Evolutionary conservation across 2,888 invertebrate genomes (phyloP), one percentile per base, ranked within the genome.

Genomic region (Lapara coniferarum): DNA sequence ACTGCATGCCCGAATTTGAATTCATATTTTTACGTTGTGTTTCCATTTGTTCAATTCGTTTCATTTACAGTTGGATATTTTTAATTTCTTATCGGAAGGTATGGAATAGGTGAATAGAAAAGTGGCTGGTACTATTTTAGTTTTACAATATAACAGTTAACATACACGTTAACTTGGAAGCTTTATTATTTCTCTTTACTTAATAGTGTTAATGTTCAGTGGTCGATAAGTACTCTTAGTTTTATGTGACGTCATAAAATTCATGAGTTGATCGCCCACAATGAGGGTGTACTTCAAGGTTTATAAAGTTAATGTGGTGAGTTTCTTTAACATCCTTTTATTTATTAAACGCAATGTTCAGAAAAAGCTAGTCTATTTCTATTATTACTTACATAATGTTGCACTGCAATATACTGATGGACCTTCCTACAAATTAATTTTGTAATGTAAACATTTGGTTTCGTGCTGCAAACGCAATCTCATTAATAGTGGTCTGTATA

Each of bases 231-330:
- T 70, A 79, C 85, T 91, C 92, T 82, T 85, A 83, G 78, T 84
- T 85, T 88, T 93, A 93, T 93, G 92, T 84, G 76, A 80, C 70
- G 73, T 78, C 92, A 91, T 93, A 93, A 83, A 88, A 79, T 86
- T 87, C 84, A 85, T 83, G 93, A 92, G 89, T 81, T 74, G 66
- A 77, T 72, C 72, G 69, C 72, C 72, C 82, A 90, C 82, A 69
- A 93, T 93, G 93, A 86, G 92, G 81, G 88, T 93, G 74, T 93
- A 93, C 81, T 92, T 92, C 84, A 93, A 92, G 84, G 93, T 93
- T 73, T 88, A 88, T 77, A 91, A 88, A 74, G 77, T 86, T 66
- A 89, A 89, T 83, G 79, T 87, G 93, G 93, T 93, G 73, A 92
- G 92, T 89, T 71, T 37, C 52, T 44, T 37, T 59, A 68, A 49